A percentile compares a stretch with the other conserved stretches of the same genome.
phyloP scores from a whole-genome alignment of 2,888 invertebrate genomes.

The Acronicta psi region DNA sequence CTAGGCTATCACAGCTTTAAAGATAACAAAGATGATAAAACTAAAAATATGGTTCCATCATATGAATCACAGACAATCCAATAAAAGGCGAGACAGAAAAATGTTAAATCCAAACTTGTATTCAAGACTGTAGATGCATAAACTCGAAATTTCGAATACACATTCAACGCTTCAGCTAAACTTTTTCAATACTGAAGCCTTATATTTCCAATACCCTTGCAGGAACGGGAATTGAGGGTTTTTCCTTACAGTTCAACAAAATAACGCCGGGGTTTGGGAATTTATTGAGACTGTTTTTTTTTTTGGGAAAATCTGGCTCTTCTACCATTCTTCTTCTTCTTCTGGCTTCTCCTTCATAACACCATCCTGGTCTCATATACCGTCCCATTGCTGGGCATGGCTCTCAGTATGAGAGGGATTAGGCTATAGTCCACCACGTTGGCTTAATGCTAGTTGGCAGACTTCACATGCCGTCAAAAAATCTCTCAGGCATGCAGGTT shows the following conservation, averaged over 20 bases:
- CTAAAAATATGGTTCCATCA: constrained; percentile 2
- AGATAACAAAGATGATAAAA: not conserved
- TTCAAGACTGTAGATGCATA: constrained; percentile 21
- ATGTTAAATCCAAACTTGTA: constrained; percentile 20
- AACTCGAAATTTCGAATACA: constrained; percentile 42
- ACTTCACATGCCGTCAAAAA: too few relatives aligned
- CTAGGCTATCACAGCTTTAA: constrained; percentile 11
- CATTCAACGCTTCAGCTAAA: constrained; percentile 43
- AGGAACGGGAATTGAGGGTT: constrained; percentile 32
- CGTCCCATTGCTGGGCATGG: too few relatives aligned
- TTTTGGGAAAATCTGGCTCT: too few relatives aligned
- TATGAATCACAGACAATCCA: constrained; percentile 22
- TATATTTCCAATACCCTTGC: constrained; percentile 54
- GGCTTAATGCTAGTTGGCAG: too few relatives aligned
- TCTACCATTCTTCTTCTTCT: too few relatives aligned
- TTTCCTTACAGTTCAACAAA: constrained; percentile 27
- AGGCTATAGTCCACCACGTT: too few relatives aligned
- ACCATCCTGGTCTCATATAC: too few relatives aligned
- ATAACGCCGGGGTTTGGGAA: constrained; percentile 9
- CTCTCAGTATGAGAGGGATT: too few relatives aligned
- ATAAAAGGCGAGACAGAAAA: constrained; percentile 28
- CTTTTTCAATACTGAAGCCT: constrained; percentile 57
- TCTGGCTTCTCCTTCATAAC: too few relatives aligned
- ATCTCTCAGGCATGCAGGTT: too few relatives aligned
- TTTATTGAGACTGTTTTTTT: not conserved